Conservation (phyloP, 1,140 invertebrate species). For the Gryon sp. region DNA sequence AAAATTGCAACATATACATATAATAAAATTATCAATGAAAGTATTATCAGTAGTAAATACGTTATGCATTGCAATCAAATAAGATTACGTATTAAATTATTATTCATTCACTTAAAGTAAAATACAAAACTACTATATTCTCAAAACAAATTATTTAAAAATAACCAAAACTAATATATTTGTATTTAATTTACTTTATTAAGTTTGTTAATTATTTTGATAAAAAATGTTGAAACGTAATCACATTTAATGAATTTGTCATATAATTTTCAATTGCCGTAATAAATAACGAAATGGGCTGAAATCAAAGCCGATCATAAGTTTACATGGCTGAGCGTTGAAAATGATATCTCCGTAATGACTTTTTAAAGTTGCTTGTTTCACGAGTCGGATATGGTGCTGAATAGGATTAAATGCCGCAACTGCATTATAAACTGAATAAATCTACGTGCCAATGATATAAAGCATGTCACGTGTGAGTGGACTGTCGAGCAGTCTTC, state of each 20-base stretch:
- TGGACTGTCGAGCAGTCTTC: slow-evolving; percentile 56
- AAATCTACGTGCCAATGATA: slow-evolving; percentile 41
- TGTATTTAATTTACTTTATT: too few species aligned
- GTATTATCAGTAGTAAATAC: too few species aligned
- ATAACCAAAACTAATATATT: too few species aligned
- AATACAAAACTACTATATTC: too few species aligned
- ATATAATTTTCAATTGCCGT: neutral
- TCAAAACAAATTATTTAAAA: too few species aligned
- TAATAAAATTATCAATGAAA: too few species aligned
- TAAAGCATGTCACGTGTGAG: slow-evolving; percentile 59
- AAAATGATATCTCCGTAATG: slow-evolving; percentile 56
- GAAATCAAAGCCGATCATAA: slow-evolving; percentile 29
- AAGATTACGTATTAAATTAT: too few species aligned
- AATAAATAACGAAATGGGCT: neutral
- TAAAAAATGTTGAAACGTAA: neutral
- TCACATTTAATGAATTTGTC: neutral
- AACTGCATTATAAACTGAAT: slow-evolving; percentile 59
- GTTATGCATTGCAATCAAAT: too few species aligned
- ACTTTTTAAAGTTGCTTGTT: slow-evolving; percentile 40
- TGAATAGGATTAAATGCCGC: slow-evolving; percentile 44
- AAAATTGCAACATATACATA: too few species aligned
- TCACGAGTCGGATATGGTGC: slow-evolving; percentile 42
- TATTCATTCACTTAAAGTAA: too few species aligned
- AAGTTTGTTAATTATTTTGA: neutral
- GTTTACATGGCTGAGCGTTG: slow-evolving; percentile 30